A percentile compares a stretch with the other conserved stretches of the same genome.
Conservation (phyloP, 1,140 invertebrate genomes). For the Bombus impatiens region DNA sequence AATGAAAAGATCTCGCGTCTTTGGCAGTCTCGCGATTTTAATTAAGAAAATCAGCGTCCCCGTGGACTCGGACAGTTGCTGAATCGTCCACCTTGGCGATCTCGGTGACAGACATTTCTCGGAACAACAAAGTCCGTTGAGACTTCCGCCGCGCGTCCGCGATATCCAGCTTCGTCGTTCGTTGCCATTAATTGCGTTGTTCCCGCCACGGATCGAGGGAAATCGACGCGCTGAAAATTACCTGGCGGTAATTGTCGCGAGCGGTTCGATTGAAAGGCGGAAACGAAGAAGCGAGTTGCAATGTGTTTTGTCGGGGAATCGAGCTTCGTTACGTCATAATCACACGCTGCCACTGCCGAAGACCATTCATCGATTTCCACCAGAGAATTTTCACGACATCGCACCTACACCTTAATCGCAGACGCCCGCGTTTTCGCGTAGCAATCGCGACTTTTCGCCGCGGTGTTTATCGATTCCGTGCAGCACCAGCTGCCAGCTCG, state of each 20-base stretch:
- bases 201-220: not conserved
- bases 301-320: not conserved
- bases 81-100: too few relatives aligned
- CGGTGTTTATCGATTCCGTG: not conserved
- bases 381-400: not conserved
- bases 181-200: slow-evolving; percentile 7
- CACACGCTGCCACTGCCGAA: not conserved
- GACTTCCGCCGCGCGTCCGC: not conserved
- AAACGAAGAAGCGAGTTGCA: not conserved
- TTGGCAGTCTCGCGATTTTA: not conserved
- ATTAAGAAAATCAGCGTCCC: too few relatives aligned
- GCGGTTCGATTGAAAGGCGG: not conserved
- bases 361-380: not conserved
- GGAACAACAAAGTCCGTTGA: too few relatives aligned
- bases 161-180: not conserved
- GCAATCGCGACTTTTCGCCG: not conserved
- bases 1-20: not conserved
- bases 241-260: not conserved
- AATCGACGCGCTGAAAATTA: slow-evolving; percentile 3
- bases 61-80: too few relatives aligned
- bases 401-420: not conserved
- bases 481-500: not conserved
- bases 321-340: not conserved
- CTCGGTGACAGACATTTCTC: too few relatives aligned
- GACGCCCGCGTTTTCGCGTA: not conserved